Conservation (phyloP, 2,113 vertebrate species). For the Piprites chloris region DNA sequence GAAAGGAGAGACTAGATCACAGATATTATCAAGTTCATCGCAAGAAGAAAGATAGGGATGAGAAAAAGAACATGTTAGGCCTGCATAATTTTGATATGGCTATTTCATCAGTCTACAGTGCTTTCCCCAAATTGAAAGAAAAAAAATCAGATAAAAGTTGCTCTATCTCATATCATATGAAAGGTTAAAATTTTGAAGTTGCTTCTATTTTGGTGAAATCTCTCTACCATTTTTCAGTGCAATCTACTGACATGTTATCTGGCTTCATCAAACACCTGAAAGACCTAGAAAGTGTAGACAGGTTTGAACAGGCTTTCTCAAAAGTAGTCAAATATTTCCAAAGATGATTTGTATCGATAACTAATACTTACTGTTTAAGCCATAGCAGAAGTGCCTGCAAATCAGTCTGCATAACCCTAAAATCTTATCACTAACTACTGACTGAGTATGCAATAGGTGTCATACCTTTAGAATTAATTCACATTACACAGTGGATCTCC, state of each 20-base stretch:
- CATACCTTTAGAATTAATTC: not conserved
- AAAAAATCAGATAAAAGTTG: not conserved
- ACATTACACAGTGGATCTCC: not conserved
- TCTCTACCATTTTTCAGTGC: not conserved
- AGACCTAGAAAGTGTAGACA: not conserved
- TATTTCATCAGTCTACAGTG: not conserved
- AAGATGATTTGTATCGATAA: not conserved
- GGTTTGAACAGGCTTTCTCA: not conserved
- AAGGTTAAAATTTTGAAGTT: conserved; percentile 5
- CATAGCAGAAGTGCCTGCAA: not conserved
- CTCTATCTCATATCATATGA: not conserved
- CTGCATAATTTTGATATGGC: not conserved
- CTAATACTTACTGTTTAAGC: not conserved
- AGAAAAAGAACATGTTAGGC: not conserved
- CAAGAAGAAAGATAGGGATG: not conserved
- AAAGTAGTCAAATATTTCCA: not conserved
- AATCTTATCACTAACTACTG: not conserved
- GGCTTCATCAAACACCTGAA: not conserved
- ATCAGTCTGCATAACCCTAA: not conserved
- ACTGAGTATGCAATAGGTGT: not conserved
- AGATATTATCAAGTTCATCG: not conserved
- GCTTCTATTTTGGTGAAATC: not conserved
- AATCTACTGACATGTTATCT: not conserved
- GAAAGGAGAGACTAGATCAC: not conserved
- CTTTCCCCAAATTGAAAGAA: not conserved